phyloP scores from a whole-genome alignment of 2,888 invertebrate species.

The Tribolium freemani region DNA sequence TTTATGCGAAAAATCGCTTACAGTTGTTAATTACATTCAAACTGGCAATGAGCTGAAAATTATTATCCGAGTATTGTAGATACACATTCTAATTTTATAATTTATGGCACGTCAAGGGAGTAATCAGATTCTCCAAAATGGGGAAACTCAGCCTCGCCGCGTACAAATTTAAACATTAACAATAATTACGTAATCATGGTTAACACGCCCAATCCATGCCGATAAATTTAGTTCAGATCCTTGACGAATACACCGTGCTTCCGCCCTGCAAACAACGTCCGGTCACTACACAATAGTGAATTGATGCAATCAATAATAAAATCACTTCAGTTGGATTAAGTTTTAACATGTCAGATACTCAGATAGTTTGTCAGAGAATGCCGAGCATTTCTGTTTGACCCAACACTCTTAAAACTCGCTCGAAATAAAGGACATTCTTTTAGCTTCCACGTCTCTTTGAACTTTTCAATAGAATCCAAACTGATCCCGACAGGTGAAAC shows the following conservation, averaged over 20 bases:
- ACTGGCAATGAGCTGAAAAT: constrained; percentile 34
- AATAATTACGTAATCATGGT: constrained; percentile 6
- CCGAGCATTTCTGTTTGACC: constrained; percentile 7
- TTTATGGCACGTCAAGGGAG: constrained; percentile 19
- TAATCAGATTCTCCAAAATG: constrained; percentile 16
- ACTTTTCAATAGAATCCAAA: constrained; percentile 27
- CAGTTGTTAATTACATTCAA: constrained; percentile 33
- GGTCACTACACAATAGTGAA: constrained; percentile 27
- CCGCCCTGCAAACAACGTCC: constrained; percentile 37
- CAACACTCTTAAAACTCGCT: constrained; percentile 14
- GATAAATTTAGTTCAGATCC: constrained; percentile 6
- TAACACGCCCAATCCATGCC: constrained; percentile 2
- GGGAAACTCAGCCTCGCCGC: not conserved
- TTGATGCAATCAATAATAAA: constrained; percentile 38
- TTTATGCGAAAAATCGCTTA: constrained; percentile 33
- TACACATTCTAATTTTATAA: constrained; percentile 26
- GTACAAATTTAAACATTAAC: constrained; percentile 20
- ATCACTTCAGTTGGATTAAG: not conserved
- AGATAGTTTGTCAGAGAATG: not conserved
- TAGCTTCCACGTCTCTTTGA: constrained; percentile 26
- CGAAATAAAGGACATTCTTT: constrained; percentile 28
- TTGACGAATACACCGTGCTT: constrained; percentile 34
- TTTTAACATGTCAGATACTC: too few species aligned
- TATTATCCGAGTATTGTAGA: constrained; percentile 28
- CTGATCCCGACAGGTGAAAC: constrained; percentile 17